Base-by-base conservation (phyloP, 2,797 vertebrate genomes). In the Mastacembelus armatus region DNA sequence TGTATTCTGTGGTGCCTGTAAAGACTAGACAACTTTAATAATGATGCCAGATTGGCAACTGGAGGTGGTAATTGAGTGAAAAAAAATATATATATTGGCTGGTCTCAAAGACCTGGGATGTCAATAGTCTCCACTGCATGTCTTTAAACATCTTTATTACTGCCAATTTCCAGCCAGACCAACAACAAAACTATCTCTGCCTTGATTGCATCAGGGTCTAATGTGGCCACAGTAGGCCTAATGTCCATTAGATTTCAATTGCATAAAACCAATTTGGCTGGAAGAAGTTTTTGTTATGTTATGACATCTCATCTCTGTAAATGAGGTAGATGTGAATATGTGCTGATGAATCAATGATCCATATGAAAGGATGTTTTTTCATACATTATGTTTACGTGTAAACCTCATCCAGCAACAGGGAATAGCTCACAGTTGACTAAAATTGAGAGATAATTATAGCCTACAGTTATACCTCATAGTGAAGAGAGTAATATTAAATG, bases 111-210 rank as follows among this genome's bases (percentile, higher is more conserved):
- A 71, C 77, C 57, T 50, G 43, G 43, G 22, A 73, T 35, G 18
- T 86, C 85, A 87, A 83, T 89, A 81, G 71, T 66, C 66, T 87
- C 45, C 52, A 64, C 38, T 71, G 72, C 73, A 52, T 77, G 56
- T 81, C 85, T 87, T 81, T 77, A 80, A 80, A 84, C 71, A 74
- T 83, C 71, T 71, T 68, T 67, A 77, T 88, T 85, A 80, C 56
- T 66, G 78, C 50, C 71, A 60, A 63, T 85, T 85, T 81, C 62
- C 45, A 77, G 51, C 40, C 21, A 50, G 65, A 64, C 49, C 45
- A 82, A 78, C 59, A 68, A 66, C 52, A 66, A 80, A 82, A 73
- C 32, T 36, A 66, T 48, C 58, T 57, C n/a, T 66, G 58, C 45
- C 24, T 55, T 43, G 61, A 73, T 85, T 66, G 64, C 59, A 70